Evolutionary conservation across 2,888 invertebrate species (phyloP), one percentile per base, ranked within the genome.

Genomic region (Shargacucullia verbasci): DNA sequence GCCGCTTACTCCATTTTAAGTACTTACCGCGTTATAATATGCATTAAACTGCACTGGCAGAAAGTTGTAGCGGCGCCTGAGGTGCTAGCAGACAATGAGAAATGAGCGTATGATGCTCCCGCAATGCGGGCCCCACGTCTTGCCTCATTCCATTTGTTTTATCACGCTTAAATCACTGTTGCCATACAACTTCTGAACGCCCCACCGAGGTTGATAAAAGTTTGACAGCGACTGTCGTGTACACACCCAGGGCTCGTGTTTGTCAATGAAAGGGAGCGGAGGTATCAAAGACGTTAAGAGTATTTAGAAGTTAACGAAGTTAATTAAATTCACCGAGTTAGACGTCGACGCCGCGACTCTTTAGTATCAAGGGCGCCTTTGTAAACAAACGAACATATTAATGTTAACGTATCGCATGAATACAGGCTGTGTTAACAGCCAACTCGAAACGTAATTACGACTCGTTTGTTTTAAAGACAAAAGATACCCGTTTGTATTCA

Each of bases 271-370:
- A 88, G 86, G 87, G 88, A 82, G 84, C 84, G 76, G 87, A 88
- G 86, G 88, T 92, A 92, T 91, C 92, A 91, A 91, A 93, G 91
- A 92, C 89, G 91, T 91, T 91, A 92, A 92, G 93, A 92, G 92
- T 92, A 89, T 94, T 93, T 92, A 90, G 91, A 91, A 94, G 91
- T 92, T 93, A 91, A 90, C 90, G 89, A 92, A 92, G 91, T 93
- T 94, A 94, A 94, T 94, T 94, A 93, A 93, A 94, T 92, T 92
- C 86, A 80, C 83, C 82, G 87, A 91, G 88, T 91, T 89, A 88
- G 89, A 87, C 86, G 88, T 88, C 87, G 86, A 84, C 90, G 84
- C 82, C 82, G 85, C 81, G 85, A 85, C 87, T 91, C 88, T 87
- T 88, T 85, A 89, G 89, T 87, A 88, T 86, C 89, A 91, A 91